These are phyloP conservation scores for Poeciliopsis turrubarensis DNA, from an alignment of 2,113 vertebrate genomes.

Conservation along the genomic window DNA sequence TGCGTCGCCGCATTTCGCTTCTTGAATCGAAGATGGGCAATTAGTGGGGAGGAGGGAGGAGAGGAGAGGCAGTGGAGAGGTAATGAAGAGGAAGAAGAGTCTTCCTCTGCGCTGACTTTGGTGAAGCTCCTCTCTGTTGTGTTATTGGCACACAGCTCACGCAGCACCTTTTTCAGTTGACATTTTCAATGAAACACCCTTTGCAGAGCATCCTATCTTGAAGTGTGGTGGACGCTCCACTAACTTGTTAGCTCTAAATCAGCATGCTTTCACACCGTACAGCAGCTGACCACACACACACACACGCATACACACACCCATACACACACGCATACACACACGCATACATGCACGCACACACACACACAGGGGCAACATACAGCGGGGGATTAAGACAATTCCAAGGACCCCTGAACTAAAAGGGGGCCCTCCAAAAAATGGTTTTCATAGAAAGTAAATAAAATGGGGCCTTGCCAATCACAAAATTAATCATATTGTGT, in stretches of 20 bases:
- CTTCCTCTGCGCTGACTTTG: slow-evolving; percentile 1
- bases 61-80: slow-evolving; percentile 2
- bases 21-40: slow-evolving; percentile 29
- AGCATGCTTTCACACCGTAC: slow-evolving; percentile 6
- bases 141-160: not conserved
- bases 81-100: slow-evolving; percentile 27
- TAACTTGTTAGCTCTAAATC: slow-evolving; percentile 24
- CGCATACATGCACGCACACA: too few relatives aligned
- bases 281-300: slow-evolving; percentile 36
- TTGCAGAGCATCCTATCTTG: not conserved
- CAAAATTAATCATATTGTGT: too few relatives aligned
- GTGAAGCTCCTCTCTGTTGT: not conserved
- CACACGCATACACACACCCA: too few relatives aligned
- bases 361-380: too few relatives aligned
- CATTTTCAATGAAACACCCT: slow-evolving; percentile 1
- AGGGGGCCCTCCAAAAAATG: too few relatives aligned
- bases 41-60: slow-evolving; percentile 22
- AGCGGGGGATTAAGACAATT: too few relatives aligned
- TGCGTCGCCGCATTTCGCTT: slow-evolving; percentile 12
- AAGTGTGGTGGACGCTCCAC: slow-evolving; percentile 1
- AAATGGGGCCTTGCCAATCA: too few relatives aligned
- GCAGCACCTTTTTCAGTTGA: not conserved
- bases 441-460: too few relatives aligned
- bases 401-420: too few relatives aligned
- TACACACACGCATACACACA: too few relatives aligned